Evolutionary conservation across 2,113 vertebrate genomes (phyloP).

Genomic region (Synchiropus splendidus): DNA sequence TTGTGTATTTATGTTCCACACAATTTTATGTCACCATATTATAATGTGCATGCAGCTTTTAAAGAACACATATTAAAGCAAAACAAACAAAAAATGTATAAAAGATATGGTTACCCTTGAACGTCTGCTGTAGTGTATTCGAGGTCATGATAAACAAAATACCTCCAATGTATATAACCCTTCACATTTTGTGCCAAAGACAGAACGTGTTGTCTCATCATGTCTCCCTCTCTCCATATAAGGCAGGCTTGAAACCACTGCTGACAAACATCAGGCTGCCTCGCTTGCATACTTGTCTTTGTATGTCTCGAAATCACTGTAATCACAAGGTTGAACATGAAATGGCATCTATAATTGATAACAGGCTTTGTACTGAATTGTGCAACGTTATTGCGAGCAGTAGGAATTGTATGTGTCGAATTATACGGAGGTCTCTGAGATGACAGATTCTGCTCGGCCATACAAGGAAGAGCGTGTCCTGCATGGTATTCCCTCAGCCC

Average conservation of each 20-base stretch:
- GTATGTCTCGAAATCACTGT: background rate
- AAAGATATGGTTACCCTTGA: no score
- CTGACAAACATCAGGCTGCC: conserved; percentile 27
- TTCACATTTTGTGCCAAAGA: no score
- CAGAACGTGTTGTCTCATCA: background rate
- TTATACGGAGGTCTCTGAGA: conserved; percentile 1
- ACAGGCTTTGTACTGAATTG: no score
- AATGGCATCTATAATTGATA: no score
- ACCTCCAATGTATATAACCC: no score
- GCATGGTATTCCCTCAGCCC: conserved; percentile 20
- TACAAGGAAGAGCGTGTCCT: conserved; percentile 7
- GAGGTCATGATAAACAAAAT: no score
- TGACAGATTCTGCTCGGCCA: background rate
- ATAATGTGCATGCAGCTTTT: no score
- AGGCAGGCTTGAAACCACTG: conserved; percentile 20
- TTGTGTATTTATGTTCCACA: background rate
- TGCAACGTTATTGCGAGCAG: conserved; percentile 9
- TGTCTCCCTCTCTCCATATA: conserved; percentile 28
- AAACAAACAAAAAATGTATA: no score
- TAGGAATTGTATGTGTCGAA: conserved; percentile 8
- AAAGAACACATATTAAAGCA: no score
- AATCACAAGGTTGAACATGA: no score
- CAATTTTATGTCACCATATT: no score
- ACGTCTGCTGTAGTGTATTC: no score
- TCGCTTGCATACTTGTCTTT: conserved; percentile 1